Conservation (phyloP, 2,888 invertebrate genomes). For the Caenorhabditis panamensis region DNA sequence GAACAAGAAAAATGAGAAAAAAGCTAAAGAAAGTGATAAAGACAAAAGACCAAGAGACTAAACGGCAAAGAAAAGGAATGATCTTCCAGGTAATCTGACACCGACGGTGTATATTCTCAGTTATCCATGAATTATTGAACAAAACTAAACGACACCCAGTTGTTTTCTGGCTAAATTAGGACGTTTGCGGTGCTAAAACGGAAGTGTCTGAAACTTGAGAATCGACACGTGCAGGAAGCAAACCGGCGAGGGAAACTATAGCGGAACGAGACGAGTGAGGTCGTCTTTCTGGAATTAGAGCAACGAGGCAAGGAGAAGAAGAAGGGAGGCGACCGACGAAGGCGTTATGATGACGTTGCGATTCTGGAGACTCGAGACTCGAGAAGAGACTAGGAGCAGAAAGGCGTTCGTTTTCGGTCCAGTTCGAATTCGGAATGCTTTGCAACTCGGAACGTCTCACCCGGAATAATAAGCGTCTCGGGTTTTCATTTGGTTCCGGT, state of each 20-base stretch:
- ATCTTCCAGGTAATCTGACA: neutral
- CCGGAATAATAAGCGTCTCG: constrained; percentile 26
- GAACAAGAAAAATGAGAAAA: too few species aligned
- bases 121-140: neutral
- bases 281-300: constrained; percentile 57
- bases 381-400: neutral
- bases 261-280: constrained; percentile 18
- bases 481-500: constrained; percentile 1
- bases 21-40: neutral
- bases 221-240: constrained; percentile 7
- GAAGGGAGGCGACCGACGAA: constrained; percentile 10
- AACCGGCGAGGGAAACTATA: neutral
- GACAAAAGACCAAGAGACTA: neutral
- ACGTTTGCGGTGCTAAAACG: neutral
- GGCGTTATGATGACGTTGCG: constrained; percentile 44
- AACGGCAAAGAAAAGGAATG: neutral
- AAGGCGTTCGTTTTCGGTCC: constrained; percentile 10
- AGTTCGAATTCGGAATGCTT: constrained; percentile 11
- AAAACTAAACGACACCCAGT: too few species aligned
- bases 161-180: constrained; percentile 1
- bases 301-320: neutral
- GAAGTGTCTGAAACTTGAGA: constrained; percentile 18
- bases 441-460: constrained; percentile 27
- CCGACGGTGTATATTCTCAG: neutral
- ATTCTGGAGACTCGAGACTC: constrained; percentile 1